Evolutionary conservation across 2,888 invertebrate genomes (phyloP), one percentile per base, ranked within the genome.

Genomic region (Eupeodes latifasciatus): DNA sequence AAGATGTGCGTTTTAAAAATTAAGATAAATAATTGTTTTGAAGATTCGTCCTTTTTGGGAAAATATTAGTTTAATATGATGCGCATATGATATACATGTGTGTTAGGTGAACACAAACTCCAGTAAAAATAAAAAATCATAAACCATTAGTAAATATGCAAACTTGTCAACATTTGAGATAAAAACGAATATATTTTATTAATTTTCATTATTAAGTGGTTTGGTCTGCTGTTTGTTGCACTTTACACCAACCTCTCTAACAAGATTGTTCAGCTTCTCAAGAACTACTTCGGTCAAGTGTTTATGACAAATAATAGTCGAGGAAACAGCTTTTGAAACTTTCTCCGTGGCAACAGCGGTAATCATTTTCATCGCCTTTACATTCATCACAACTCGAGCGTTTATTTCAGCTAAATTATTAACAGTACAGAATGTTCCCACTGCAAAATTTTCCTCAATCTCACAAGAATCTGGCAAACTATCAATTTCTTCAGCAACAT

Each of bases 391-490:
- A 1, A 85, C 85, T 47, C 81, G 81, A 3, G 62, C 64, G 11
- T 88, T 88, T 27, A 57, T 47, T 34, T 88, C 88, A 57, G 85
- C 88, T 34, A 88, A 59, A 66, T 88, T 88, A 44, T 81, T 85
- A 11, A 88, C 64, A 59, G 78, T 27, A 40, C 88, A 88, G 36
- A 85, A 88, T 12, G 64, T 85, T 44, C 88, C 88, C 0, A 78
- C 44, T 3, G 69, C 71, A 44, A 81, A 85, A 27, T 71, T 85
- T 2, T 55, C 0, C 1, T 44, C 44, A 19, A 88, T 61, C 7
- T 78, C 81, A 75, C 88, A 88, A 7, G 85, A 36, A 0, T 78
- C 69, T 59, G 77, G 69, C 4, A 88, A 40, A 64, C 40, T 67
- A 19, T 47, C 55, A 16, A 85, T 85, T 6, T 81, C 85, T 5